Evolutionary conservation across 2,113 vertebrate genomes (phyloP).

Genomic region (Elaphurus davidianus): DNA sequence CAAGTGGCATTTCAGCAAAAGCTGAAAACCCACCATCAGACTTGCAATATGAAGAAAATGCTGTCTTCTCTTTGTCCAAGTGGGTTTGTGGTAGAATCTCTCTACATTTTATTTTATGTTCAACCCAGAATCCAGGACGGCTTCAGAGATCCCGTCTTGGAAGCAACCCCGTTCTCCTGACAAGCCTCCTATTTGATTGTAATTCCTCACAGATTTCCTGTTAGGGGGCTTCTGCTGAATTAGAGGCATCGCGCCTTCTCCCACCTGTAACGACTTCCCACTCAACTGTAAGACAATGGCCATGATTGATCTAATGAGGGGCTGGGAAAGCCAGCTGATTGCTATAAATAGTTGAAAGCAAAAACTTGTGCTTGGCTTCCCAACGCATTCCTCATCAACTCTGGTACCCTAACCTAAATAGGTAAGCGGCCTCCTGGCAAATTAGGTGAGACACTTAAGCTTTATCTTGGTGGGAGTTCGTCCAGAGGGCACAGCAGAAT

Average conservation of each 20-base stretch:
- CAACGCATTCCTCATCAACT: slow-evolving; percentile 73
- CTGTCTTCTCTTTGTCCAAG: background rate
- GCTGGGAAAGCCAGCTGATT: slow-evolving; percentile 78
- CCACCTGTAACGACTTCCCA: slow-evolving; percentile 79
- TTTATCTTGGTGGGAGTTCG: slow-evolving; percentile 15
- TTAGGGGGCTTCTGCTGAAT: slow-evolving; percentile 61
- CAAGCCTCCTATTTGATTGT: slow-evolving; percentile 68
- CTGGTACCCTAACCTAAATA: slow-evolving; percentile 68
- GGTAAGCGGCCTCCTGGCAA: slow-evolving; percentile 58
- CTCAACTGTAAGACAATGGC: slow-evolving; percentile 78
- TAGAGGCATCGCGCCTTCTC: slow-evolving; percentile 66
- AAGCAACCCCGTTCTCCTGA: slow-evolving; percentile 45
- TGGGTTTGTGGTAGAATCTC: background rate
- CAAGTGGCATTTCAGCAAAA: background rate
- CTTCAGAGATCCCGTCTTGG: slow-evolving; percentile 54
- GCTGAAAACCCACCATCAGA: background rate
- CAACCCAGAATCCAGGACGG: slow-evolving; percentile 9
- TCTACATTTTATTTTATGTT: slow-evolving; percentile 9
- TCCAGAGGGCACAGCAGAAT: background rate
- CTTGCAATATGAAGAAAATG: background rate
- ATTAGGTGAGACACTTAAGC: slow-evolving; percentile 50
- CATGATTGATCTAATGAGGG: slow-evolving; percentile 80
- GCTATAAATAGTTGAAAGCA: slow-evolving; percentile 77
- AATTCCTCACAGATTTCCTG: slow-evolving; percentile 74
- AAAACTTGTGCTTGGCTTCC: slow-evolving; percentile 75